Evolutionary conservation across 2,113 vertebrate genomes (phyloP).

Genomic region (Pelecanoides urinatrix): DNA sequence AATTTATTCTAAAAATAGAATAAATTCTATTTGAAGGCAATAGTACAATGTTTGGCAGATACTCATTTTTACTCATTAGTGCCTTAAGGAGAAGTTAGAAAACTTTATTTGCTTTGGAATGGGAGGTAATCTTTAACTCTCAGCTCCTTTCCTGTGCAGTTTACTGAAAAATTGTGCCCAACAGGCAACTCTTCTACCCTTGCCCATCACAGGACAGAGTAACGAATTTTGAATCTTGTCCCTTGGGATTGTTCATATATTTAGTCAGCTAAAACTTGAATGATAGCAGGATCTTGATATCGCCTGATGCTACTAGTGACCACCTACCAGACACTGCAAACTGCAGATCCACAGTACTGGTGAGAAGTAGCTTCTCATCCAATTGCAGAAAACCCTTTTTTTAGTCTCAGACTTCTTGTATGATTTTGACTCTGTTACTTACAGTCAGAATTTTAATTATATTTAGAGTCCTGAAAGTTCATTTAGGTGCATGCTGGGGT

Average conservation of each 20-base stretch:
- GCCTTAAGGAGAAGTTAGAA: background rate
- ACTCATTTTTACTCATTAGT: background rate
- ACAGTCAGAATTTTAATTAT: background rate
- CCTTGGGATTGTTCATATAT: background rate
- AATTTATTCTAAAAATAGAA: no score
- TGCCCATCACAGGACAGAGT: background rate
- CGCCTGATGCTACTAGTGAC: background rate
- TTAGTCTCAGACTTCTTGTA: background rate
- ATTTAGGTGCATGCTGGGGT: background rate
- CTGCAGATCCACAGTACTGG: background rate
- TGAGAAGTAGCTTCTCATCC: background rate
- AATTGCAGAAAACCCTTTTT: background rate
- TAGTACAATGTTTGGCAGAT: background rate
- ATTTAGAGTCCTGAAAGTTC: background rate
- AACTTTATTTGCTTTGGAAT: background rate
- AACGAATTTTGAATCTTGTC: background rate
- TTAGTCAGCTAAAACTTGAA: background rate
- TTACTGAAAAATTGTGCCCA: background rate
- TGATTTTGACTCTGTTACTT: background rate
- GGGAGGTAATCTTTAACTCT: background rate
- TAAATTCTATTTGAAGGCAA: background rate
- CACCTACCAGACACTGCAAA: background rate
- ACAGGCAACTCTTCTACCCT: background rate
- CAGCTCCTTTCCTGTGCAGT: background rate
- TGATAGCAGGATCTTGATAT: rapidly evolving